A percentile compares a stretch with the other conserved stretches of the same genome.
These are phyloP conservation scores for Diglossa cyanea DNA, from an alignment of 2,797 vertebrate genomes.

Conservation along the genomic window DNA sequence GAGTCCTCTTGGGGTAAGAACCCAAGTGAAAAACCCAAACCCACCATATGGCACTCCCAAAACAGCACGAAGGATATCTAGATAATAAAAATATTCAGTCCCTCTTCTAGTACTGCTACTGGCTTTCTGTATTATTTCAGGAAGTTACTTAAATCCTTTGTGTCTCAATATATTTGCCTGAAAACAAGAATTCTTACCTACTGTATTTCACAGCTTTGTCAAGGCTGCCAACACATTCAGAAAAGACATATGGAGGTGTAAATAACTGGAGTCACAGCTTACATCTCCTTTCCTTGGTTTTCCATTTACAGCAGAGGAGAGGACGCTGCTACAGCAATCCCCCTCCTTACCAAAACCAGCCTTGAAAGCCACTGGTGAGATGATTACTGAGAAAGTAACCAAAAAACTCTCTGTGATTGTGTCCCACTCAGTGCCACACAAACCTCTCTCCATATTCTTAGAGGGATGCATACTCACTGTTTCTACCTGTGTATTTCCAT, in stretches of 20 bases:
- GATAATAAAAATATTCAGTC: neutral
- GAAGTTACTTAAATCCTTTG: neutral
- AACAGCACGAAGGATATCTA: neutral
- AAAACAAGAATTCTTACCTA: neutral
- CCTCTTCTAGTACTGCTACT: neutral
- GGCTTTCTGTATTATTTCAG: neutral
- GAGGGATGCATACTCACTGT: accelerated
- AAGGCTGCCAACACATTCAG: neutral
- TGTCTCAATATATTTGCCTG: neutral
- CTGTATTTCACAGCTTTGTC: neutral
- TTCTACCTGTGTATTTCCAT: neutral
- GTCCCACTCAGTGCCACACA: neutral
- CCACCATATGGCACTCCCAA: neutral
- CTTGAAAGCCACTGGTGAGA: neutral
- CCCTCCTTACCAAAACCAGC: neutral
- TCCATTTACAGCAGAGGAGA: neutral
- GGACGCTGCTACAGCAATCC: neutral
- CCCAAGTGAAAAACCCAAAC: neutral
- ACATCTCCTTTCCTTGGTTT: neutral
- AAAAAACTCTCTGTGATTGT: neutral
- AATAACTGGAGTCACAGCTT: neutral
- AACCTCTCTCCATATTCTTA: neutral
- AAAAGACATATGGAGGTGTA: accelerated
- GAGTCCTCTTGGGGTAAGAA: neutral
- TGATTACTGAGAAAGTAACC: neutral